Conservation (phyloP, 2,113 vertebrate species). For the Tauraco erythrolophus region DNA sequence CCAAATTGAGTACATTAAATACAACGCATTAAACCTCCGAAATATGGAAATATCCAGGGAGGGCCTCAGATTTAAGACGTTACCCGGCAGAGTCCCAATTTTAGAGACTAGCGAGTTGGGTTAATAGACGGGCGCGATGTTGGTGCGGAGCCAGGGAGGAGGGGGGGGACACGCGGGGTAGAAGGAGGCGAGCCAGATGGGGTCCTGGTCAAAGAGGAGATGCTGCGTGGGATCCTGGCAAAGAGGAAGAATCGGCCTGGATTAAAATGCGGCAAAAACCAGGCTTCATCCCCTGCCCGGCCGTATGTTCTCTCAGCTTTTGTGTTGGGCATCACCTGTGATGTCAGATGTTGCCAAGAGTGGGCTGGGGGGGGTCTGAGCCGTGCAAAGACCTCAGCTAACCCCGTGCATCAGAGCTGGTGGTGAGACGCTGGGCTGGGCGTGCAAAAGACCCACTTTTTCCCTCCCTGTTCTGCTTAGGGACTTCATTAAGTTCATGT, state of each 20-base stretch:
- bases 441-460: fast-evolving
- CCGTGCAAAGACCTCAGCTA: background rate
- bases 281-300: background rate
- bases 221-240: background rate
- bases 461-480: background rate
- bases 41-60: slow-evolving; percentile 30
- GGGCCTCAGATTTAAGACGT: background rate
- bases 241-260: background rate
- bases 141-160: background rate
- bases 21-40: slow-evolving; percentile 17
- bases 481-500: fast-evolving
- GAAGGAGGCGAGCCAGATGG: background rate
- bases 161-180: background rate
- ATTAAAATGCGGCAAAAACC: background rate
- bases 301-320: fast-evolving
- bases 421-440: background rate
- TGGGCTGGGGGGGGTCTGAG: background rate
- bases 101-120: background rate
- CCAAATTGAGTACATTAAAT: slow-evolving; percentile 44
- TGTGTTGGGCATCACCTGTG: background rate
- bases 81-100: background rate
- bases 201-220: background rate
- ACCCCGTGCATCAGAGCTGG: background rate
- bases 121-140: background rate
- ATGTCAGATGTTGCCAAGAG: background rate